These are phyloP conservation scores for Sipha maydis DNA, from an alignment of 2,888 invertebrate species.

Conservation along the genomic window DNA sequence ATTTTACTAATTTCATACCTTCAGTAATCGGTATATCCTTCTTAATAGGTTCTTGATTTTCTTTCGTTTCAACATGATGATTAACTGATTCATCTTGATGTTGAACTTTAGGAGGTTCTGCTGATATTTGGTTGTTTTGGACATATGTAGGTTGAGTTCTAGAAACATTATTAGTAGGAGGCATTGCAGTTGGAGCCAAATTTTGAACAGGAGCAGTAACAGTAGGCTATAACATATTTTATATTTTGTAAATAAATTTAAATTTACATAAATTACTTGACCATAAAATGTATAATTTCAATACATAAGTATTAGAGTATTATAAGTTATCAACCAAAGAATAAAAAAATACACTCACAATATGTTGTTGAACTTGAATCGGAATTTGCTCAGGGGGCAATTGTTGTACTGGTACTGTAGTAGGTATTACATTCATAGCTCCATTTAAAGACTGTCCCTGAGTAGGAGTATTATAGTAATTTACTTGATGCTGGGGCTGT, in stretches of 20 bases:
- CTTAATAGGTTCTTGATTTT: conserved; percentile 48
- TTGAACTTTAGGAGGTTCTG: conserved; percentile 51
- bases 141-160: conserved; percentile 31
- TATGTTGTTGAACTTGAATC: conserved; percentile 56
- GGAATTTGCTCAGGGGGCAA: conserved; percentile 56
- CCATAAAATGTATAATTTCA: too few relatives aligned
- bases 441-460: conserved; percentile 57
- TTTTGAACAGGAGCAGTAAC: conserved; percentile 53
- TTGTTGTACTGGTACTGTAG: conserved; percentile 50
- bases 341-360: conserved; percentile 18
- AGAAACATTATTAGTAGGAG: conserved; percentile 27
- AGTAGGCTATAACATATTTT: conserved; percentile 51
- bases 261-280: too few relatives aligned
- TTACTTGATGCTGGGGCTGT: conserved; percentile 58
- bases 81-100: conserved; percentile 42
- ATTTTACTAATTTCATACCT: conserved; percentile 19
- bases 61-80: conserved; percentile 51
- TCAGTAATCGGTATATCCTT: conserved; percentile 38
- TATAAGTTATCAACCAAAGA: background rate
- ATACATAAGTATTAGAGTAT: too few relatives aligned
- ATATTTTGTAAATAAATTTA: background rate
- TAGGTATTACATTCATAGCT: conserved; percentile 45
- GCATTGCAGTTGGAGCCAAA: conserved; percentile 6
- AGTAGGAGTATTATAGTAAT: conserved; percentile 51
- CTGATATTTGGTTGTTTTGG: conserved; percentile 20